phyloP scores from a whole-genome alignment of 2,888 invertebrate genomes.

The Cantharis rufa region DNA sequence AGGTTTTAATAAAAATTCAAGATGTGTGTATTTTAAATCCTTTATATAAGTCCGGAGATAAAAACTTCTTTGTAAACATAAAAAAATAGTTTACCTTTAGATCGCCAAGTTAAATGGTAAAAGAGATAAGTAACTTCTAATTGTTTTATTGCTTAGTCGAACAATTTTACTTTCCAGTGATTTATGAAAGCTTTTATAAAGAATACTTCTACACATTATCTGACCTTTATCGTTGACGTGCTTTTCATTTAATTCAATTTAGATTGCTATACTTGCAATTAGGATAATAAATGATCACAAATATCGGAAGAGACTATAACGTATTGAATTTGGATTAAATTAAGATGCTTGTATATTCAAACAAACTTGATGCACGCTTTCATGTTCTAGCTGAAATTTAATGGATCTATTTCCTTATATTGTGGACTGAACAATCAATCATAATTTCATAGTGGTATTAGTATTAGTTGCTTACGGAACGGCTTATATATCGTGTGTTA shows the following conservation, averaged over 20 bases:
- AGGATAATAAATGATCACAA: neutral
- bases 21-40: too few relatives aligned
- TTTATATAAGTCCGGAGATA: neutral
- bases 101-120: neutral
- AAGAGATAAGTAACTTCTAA: neutral
- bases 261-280: neutral
- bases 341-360: constrained; percentile 1
- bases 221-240: neutral
- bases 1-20: too few relatives aligned
- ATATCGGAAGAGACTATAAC: constrained; percentile 4
- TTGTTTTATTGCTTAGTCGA: neutral
- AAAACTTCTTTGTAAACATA: neutral
- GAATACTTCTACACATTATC: neutral
- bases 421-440: constrained; percentile 9
- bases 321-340: constrained; percentile 3
- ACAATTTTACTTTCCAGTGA: neutral
- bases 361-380: neutral
- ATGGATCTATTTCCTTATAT: constrained; percentile 9
- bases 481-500: neutral
- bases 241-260: constrained; percentile 1
- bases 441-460: constrained; percentile 11
- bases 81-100: neutral
- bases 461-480: constrained; percentile 6
- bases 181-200: neutral
- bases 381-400: constrained; percentile 1